phyloP scores from a whole-genome alignment of 2,113 vertebrate genomes.

The Clarias magur region DNA sequence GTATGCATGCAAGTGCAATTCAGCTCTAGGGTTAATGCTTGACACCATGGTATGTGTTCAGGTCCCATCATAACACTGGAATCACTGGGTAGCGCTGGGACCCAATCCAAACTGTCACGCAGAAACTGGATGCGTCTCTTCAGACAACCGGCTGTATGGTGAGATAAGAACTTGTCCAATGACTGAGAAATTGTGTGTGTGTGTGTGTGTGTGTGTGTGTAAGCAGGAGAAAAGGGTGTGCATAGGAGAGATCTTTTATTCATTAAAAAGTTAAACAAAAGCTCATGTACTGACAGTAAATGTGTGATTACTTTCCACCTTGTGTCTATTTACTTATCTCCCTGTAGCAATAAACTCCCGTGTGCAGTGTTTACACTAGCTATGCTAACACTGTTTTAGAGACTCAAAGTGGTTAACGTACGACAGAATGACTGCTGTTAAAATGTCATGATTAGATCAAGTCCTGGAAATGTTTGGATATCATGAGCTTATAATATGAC shows the following conservation, averaged over 20 bases:
- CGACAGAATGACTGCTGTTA: background rate
- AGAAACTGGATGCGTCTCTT: constrained; percentile 88
- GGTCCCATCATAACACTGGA: constrained; percentile 81
- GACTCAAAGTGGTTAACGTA: background rate
- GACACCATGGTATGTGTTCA: constrained; percentile 56
- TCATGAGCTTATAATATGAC: background rate
- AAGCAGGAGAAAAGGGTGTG: too few relatives aligned
- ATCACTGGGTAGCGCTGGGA: constrained; percentile 72
- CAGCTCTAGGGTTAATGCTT: background rate
- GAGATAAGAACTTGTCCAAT: constrained; percentile 60
- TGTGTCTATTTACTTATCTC: background rate
- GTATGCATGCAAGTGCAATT: background rate
- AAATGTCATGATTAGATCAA: background rate
- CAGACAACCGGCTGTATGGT: constrained; percentile 88
- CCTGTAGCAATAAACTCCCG: background rate
- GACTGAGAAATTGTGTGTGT: background rate
- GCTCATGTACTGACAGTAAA: background rate
- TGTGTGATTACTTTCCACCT: background rate
- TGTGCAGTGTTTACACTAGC: background rate
- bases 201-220: background rate
- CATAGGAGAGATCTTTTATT: background rate
- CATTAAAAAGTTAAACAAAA: background rate
- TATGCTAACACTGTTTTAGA: background rate
- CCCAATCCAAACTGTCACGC: constrained; percentile 75
- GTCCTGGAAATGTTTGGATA: background rate